phyloP scores from a whole-genome alignment of 2,888 invertebrate genomes.

The Alloplasta piceator region DNA sequence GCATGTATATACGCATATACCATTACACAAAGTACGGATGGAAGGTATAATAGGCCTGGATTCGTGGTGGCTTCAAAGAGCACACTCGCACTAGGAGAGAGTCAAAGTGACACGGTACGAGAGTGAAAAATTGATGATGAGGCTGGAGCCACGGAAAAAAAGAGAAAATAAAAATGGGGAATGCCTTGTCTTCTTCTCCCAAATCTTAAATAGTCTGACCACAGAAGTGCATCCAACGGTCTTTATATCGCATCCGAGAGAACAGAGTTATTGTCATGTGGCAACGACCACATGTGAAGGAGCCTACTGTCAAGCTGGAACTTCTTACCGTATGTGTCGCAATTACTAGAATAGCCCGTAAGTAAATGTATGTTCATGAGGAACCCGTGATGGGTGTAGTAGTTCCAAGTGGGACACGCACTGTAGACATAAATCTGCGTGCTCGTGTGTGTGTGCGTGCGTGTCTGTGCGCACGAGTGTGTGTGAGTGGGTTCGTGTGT shows the following conservation, averaged over 20 bases:
- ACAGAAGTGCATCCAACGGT: conserved; percentile 19
- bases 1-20: not conserved
- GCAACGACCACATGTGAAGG: not conserved
- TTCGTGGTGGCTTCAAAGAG: conserved; percentile 14
- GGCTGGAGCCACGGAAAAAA: conserved; percentile 13
- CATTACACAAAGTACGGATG: not conserved
- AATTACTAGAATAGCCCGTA: not conserved
- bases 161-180: conserved; percentile 13
- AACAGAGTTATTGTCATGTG: conserved; percentile 14
- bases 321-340: not conserved
- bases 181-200: conserved; percentile 16
- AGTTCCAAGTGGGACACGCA: conserved; percentile 2
- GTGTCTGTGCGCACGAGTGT: not conserved
- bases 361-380: not conserved
- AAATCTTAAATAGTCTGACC: conserved; percentile 2
- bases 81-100: not conserved
- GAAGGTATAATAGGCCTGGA: conserved; percentile 16
- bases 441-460: not conserved
- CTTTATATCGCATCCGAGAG: too few species aligned
- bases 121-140: conserved; percentile 47
- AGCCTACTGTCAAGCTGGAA: not conserved
- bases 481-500: not conserved
- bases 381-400: not conserved
- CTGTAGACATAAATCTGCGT: not conserved
- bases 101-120: not conserved